Base-by-base conservation (phyloP, 2,113 vertebrate species). In the Rhinopithecus roxellana region DNA sequence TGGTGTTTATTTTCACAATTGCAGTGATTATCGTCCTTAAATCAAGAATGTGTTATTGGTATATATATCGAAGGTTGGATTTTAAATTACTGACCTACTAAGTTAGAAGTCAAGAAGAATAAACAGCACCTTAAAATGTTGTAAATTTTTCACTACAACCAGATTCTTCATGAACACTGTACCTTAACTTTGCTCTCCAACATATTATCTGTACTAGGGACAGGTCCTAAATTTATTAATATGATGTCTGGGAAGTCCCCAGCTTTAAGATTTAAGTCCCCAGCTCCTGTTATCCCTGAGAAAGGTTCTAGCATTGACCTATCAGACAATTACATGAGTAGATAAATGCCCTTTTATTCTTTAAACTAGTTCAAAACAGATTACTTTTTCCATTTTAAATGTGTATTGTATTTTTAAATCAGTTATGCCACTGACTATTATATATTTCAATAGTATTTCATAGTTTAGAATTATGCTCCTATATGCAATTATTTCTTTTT, bases 71-170 rank as follows among this genome's bases (percentile, higher is more conserved):
- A 90, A 89, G 43, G 48, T 38, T 70, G 70, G 43, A 45, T 93
- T 74, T 96, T 91, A 90, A 77, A 88, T 93, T 57, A 75, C 27
- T 50, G 18, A 67, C 82, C 30, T 90, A 94, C 86, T 45, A 88
- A 93, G 72, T 88, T 75, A 78, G 38, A 95, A 96, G n/a, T 91
- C 85, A 95, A 84, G 22, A 92, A 81, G 79, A 94, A 92, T 40
- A 93, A 93, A 72, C 43, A 70, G 48, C 9, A 50, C 22, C 91
- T 83, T 43, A 79, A 78, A 59, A 88, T 80, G 12, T 17, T 92
- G 43, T 57, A 93, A 83, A 93, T 64, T 94, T 95, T 74, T 93
- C 27, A 52, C 55, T 57, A 67, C 45, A 57, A 7, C 17, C 55
- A 78, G 59, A 59, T 45, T 94, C 52, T 94, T 80, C 13, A 30